Conservation (phyloP, 64 coral and sea anemone species). For the Hydrozoanthus tunicans region DNA sequence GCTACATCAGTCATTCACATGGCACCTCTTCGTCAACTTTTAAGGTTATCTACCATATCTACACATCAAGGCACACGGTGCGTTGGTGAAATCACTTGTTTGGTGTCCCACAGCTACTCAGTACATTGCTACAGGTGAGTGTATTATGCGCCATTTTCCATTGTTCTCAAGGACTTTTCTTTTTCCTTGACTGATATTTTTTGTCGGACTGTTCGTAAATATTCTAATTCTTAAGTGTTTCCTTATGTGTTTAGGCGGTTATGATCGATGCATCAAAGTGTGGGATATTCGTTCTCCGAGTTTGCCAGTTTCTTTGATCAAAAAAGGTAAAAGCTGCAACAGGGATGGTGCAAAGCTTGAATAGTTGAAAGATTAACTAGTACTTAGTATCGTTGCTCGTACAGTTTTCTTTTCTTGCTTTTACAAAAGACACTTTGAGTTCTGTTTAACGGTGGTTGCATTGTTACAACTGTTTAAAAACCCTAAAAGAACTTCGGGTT, state of each 20-base stretch:
- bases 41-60: slow-evolving; percentile 24
- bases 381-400: too few species aligned
- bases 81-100: neutral
- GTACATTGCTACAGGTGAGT: slow-evolving; percentile 25
- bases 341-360: too few species aligned
- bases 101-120: slow-evolving; percentile 28
- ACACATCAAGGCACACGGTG: slow-evolving; percentile 40
- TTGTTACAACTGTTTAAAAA: too few species aligned
- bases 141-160: too few species aligned
- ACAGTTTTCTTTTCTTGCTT: too few species aligned
- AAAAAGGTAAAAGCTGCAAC: slow-evolving; percentile 5
- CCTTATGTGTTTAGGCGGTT: slow-evolving; percentile 3
- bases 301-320: slow-evolving; percentile 14
- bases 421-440: neutral
- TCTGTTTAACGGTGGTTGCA: neutral
- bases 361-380: too few species aligned
- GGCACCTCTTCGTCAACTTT: neutral
- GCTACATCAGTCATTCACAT: neutral
- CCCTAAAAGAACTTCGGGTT: too few species aligned
- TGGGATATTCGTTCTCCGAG: slow-evolving; percentile 25
- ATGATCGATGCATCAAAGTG: slow-evolving; percentile 50
- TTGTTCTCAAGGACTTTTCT: too few species aligned
- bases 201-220: too few species aligned
- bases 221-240: neutral
- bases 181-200: too few species aligned